phyloP scores from a whole-genome alignment of 2,797 vertebrate genomes.

The Tangara arthus region DNA sequence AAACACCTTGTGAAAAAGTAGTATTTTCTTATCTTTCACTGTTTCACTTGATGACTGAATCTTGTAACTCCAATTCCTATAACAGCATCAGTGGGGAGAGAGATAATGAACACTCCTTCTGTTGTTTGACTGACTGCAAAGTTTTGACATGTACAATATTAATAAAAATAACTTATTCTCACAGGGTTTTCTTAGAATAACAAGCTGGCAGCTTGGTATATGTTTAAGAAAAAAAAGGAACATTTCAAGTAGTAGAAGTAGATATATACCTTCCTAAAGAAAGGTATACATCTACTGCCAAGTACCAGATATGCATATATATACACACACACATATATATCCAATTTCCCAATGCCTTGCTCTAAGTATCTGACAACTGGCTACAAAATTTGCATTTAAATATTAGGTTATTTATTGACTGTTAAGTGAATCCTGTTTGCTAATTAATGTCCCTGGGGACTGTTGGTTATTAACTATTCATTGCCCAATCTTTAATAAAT shows the following conservation, averaged over 20 bases:
- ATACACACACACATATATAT: rapidly evolving
- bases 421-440: not conserved
- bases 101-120: not conserved
- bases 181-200: not conserved
- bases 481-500: not conserved
- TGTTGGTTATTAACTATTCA: not conserved
- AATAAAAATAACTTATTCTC: not conserved
- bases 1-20: not conserved
- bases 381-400: not conserved
- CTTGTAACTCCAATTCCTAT: not conserved
- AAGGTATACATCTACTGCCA: rapidly evolving
- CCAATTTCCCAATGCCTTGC: not conserved
- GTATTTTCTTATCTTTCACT: not conserved
- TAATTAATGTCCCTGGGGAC: not conserved
- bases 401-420: not conserved
- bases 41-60: not conserved
- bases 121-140: not conserved
- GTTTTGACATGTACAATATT: not conserved
- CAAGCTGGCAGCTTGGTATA: not conserved
- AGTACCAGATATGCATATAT: not conserved
- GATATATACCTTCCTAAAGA: not conserved
- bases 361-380: not conserved
- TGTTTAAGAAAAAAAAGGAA: not conserved
- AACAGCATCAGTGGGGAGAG: not conserved
- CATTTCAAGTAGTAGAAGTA: not conserved